phyloP scores from a whole-genome alignment of 2,113 vertebrate species.

The Zosterops lateralis region DNA sequence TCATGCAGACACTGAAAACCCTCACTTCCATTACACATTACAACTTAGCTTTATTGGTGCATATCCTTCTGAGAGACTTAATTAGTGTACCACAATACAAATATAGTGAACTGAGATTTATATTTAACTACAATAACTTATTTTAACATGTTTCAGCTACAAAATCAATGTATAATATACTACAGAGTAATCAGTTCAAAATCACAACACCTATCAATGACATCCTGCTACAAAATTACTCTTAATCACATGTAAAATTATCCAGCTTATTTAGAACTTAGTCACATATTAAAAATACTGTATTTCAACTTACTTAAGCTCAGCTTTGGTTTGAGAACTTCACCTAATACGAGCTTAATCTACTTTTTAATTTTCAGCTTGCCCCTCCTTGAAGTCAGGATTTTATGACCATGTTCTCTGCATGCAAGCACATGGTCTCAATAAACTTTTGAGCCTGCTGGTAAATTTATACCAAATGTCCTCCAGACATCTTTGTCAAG shows the following conservation, averaged over 20 bases:
- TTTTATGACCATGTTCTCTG: conserved; percentile 18
- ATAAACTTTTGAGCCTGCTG: not conserved
- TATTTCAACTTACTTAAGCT: not conserved
- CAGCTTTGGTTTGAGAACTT: not conserved
- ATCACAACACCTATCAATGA: not conserved
- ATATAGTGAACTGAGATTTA: not conserved
- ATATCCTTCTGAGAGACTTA: not conserved
- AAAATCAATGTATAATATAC: not conserved
- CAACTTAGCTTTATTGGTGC: not conserved
- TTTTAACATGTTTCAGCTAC: not conserved
- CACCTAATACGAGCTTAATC: not conserved
- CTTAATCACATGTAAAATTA: not conserved
- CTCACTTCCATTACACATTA: not conserved
- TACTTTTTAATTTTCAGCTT: not conserved
- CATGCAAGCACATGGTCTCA: conserved; percentile 5
- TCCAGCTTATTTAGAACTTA: not conserved
- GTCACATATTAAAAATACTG: not conserved
- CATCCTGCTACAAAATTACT: not conserved
- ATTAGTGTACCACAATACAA: not conserved
- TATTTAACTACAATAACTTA: not conserved
- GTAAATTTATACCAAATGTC: not conserved
- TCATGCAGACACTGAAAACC: not conserved
- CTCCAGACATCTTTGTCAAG: not conserved
- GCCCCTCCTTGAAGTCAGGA: not conserved
- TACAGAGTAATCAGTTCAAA: not conserved